Evolutionary conservation across 2,888 invertebrate genomes (phyloP).

Genomic region (Drosophila falleni): DNA sequence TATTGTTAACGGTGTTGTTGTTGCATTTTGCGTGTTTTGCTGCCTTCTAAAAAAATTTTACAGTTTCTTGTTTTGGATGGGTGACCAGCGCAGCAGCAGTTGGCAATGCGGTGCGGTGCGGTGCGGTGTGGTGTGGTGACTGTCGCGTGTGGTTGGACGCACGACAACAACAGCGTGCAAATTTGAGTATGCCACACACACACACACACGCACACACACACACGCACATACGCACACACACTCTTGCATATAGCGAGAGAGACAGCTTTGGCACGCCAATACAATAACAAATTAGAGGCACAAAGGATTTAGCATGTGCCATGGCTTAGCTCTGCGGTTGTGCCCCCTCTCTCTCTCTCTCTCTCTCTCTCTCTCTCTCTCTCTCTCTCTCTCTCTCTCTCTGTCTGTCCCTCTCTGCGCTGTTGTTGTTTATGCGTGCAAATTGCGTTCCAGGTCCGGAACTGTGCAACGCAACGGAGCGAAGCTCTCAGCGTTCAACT

Average conservation of each 20-base stretch:
- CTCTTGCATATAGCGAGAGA: slow-evolving; percentile 12
- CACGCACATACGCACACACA: slow-evolving; percentile 4
- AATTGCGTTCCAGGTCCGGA: slow-evolving; percentile 62
- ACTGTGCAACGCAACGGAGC: slow-evolving; percentile 47
- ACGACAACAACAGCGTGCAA: slow-evolving; percentile 75
- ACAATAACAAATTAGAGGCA: slow-evolving; percentile 80
- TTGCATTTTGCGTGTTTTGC: slow-evolving; percentile 60
- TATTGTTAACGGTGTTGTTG: slow-evolving; percentile 26
- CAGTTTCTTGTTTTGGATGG: slow-evolving; percentile 74
- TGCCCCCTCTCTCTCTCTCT: too few relatives aligned
- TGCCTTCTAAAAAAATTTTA: slow-evolving; percentile 65
- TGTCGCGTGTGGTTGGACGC: slow-evolving; percentile 67
- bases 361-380: neutral
- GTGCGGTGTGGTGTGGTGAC: slow-evolving; percentile 26
- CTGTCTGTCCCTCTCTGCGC: neutral
- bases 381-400: neutral
- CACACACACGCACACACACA: slow-evolving; percentile 25
- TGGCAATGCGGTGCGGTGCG: slow-evolving; percentile 6
- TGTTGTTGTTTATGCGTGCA: slow-evolving; percentile 70
- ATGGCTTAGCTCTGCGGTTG: slow-evolving; percentile 72
- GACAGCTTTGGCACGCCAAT: slow-evolving; percentile 75
- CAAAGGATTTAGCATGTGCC: slow-evolving; percentile 79
- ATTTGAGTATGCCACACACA: slow-evolving; percentile 60
- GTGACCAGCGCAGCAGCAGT: slow-evolving; percentile 49
- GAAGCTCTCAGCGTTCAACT: slow-evolving; percentile 55